Evolutionary conservation across 2,113 vertebrate species (phyloP), one percentile per base, ranked within the genome.

Genomic region (Oryzias woworae): DNA sequence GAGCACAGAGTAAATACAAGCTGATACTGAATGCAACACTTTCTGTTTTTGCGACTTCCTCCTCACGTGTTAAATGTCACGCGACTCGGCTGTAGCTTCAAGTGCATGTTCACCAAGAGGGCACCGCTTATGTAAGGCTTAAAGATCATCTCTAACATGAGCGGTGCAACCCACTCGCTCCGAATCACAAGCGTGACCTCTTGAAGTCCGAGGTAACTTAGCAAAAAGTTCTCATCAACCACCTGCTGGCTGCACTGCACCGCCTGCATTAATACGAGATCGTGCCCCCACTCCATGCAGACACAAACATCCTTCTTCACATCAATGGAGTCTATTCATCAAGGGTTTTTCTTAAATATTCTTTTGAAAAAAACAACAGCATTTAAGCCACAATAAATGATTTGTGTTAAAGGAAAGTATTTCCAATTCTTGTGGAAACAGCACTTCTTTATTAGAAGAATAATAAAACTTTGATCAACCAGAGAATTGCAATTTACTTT

Each of bases 171-270:
- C 52, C 36, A 54, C 6, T 15, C 24, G 41, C 23, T 22, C 15
- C 36, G 14, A 55, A 48, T 56, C 36, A 62, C 13, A 14, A 43
- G 15, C 23, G 15, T 69, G 58, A 43, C 58, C 52, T 42, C 49
- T 45, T 31, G 41, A 42, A 28, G 22, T 55, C 55, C 14, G 23
- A 22, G 26, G 22, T 28, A 22, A 44, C 22, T 62, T 17, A 53
- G 42, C 23, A 28, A 14, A 45, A 45, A 46, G 41, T 45, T 28
- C 28, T 43, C 61, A 63, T 63, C 61, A 63, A 28, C 61, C 61
- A 53, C 50, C 61, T 62, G 60, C 49, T 53, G 49, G 36, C 36
- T 52, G 60, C 20, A 24, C 28, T 52, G 16, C 22, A 50, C 60
- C 50, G 44, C 49, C 60, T 62, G 36, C 41, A 53, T 53, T 53